Base-by-base conservation (phyloP, 2,888 invertebrate species). In the Troides aeacus region DNA sequence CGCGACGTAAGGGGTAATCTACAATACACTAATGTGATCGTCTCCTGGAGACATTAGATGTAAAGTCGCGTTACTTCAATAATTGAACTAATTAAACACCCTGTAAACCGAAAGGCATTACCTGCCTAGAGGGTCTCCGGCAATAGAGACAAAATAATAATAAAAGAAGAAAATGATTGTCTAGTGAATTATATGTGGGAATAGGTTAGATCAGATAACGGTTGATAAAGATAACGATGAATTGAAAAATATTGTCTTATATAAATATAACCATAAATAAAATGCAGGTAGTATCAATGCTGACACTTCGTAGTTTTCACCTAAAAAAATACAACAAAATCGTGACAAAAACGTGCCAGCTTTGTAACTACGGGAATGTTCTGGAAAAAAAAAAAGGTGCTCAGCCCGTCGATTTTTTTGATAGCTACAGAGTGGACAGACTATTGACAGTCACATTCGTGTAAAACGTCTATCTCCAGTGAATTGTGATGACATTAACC, bases 341-440 rank as follows among this genome's bases (percentile, higher is more conserved):
- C 58, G 56, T 46, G 66, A 66, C 66, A 62, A 65, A 67, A 62
- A 56, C 46, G 42, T 61, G 24, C 36, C 21, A 23, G 58, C 57
- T 62, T 56, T 39, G 23, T 53, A 62, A 30, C 56, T 62, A 30
- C 42, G 23, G 10, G 46, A 18, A 23, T 58, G 61, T 39, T 58
- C 53, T n/a, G 57, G 24, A 36, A 63, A 68, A 67, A 63, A 67
- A 63, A 63, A 63, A 53, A 7, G 24, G 58, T 46, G 23, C 18
- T 58, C 18, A 2, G 42, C 23, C 57, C n/a, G 62, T 57, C 66
- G 62, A 63, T 63, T 68, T 68, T 62, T 67, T 8, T 62, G 50
- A 68, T 59, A 8, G 57, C 58, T 50, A 56, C 21, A 39, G 17
- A 58, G 58, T 63, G 23, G 63, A 50, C 39, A 39, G 24, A 61